Percentiles rank a stretch among this genome's conserved stretches.
These are phyloP conservation scores for Varroa destructor DNA, from an alignment of 1,140 invertebrate genomes.

Conservation along the genomic window DNA sequence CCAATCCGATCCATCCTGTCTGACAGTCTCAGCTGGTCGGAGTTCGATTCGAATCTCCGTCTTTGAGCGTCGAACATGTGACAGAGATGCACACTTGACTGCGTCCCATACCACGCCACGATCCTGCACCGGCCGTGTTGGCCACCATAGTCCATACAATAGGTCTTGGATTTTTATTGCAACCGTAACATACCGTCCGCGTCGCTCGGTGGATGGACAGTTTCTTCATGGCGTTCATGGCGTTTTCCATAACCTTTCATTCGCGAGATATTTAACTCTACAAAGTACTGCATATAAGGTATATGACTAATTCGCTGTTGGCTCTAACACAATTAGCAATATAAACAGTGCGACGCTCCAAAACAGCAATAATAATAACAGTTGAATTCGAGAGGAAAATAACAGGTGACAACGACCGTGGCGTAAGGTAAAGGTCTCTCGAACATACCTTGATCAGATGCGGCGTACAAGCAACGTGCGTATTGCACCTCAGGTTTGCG, in stretches of 20 bases:
- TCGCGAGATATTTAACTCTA: not conserved
- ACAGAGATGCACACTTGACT: not conserved
- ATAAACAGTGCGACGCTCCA: too few species aligned
- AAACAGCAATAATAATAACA: too few species aligned
- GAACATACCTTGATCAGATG: too few species aligned
- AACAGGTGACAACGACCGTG: too few species aligned
- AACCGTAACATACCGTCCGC: not conserved
- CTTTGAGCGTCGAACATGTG: not conserved
- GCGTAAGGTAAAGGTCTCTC: too few species aligned
- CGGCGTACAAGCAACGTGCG: too few species aligned
- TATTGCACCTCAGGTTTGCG: too few species aligned
- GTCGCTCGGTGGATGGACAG: slow-evolving; percentile 3
- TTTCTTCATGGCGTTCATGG: slow-evolving; percentile 16
- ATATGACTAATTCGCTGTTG: too few species aligned
- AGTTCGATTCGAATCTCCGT: not conserved
- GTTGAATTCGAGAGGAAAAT: too few species aligned
- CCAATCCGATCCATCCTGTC: not conserved
- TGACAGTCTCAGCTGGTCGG: not conserved
- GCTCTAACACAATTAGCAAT: too few species aligned
- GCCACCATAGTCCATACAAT: not conserved
- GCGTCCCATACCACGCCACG: not conserved
- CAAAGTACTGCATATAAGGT: too few species aligned
- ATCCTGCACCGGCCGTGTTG: not conserved
- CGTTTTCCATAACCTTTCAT: slow-evolving; percentile 9
- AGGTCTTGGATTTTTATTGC: not conserved